These are phyloP conservation scores for Sitophilus oryzae DNA, from an alignment of 1,140 invertebrate genomes.

Conservation along the genomic window DNA sequence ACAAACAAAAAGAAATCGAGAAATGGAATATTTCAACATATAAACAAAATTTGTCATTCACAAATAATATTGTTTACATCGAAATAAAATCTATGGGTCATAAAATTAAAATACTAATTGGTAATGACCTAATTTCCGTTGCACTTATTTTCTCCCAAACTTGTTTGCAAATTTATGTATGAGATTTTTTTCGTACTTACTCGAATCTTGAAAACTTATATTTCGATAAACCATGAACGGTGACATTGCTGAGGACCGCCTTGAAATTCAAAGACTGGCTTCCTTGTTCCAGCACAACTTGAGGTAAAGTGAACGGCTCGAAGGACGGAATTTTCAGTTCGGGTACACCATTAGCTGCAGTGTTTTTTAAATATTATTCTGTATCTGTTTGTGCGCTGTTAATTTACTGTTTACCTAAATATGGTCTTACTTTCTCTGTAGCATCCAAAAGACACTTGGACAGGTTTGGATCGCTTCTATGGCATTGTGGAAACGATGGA, in stretches of 20 bases:
- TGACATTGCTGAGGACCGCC: conserved; percentile 58
- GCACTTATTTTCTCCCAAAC: no score
- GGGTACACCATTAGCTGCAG: conserved; percentile 51
- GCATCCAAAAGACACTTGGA: not conserved
- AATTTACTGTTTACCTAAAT: not conserved
- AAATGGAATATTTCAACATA: no score
- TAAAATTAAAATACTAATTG: no score
- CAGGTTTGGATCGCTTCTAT: not conserved
- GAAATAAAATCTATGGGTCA: no score
- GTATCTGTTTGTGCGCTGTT: not conserved
- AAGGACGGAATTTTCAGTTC: conserved; percentile 57
- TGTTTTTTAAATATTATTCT: not conserved
- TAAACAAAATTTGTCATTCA: no score
- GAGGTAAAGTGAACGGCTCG: conserved; percentile 58
- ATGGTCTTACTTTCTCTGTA: not conserved
- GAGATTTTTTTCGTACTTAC: no score
- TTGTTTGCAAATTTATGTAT: no score
- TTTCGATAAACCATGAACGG: conserved; percentile 50
- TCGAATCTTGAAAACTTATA: conserved; percentile 27
- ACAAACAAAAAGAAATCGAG: no score
- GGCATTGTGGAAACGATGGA: not conserved
- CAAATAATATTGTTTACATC: no score
- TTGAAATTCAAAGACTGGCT: conserved; percentile 56
- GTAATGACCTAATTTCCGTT: no score
- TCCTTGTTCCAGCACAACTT: conserved; percentile 56